These are phyloP conservation scores for Pterophyllum scalare DNA, from an alignment of 2,113 vertebrate genomes.

Conservation along the genomic window DNA sequence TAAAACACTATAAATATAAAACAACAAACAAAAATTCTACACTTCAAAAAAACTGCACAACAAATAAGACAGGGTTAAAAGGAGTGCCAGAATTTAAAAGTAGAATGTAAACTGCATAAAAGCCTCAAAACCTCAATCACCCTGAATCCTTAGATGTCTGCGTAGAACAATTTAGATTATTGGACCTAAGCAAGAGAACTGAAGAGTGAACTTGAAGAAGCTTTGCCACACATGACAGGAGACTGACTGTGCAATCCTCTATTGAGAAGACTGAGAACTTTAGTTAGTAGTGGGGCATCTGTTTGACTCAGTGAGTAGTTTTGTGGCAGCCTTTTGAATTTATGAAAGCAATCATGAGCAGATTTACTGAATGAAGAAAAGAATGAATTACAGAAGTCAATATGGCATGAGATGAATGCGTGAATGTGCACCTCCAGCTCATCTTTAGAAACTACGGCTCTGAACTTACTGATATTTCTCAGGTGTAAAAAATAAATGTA, in stretches of 20 bases:
- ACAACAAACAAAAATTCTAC: neutral
- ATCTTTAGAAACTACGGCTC: neutral
- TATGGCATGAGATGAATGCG: neutral
- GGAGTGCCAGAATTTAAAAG: neutral
- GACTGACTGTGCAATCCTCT: no score
- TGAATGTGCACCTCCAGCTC: neutral
- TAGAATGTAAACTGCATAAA: neutral
- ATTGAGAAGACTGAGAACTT: no score
- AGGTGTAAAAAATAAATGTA: neutral
- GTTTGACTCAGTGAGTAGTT: no score
- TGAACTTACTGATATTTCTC: neutral
- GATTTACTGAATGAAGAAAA: no score
- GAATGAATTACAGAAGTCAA: neutral
- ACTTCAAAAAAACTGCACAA: neutral
- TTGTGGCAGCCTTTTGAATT: neutral
- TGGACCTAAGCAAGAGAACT: no score
- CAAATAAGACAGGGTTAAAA: neutral
- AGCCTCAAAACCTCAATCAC: no score
- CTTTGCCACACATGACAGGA: no score
- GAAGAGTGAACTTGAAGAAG: no score
- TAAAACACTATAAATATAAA: constrained; percentile 1
- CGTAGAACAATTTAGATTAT: no score
- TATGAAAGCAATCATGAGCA: no score
- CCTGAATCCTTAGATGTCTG: no score
- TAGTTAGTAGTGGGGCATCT: no score